Evolutionary conservation across 1,140 invertebrate genomes (phyloP).

Genomic region (Bacillus rossius): DNA sequence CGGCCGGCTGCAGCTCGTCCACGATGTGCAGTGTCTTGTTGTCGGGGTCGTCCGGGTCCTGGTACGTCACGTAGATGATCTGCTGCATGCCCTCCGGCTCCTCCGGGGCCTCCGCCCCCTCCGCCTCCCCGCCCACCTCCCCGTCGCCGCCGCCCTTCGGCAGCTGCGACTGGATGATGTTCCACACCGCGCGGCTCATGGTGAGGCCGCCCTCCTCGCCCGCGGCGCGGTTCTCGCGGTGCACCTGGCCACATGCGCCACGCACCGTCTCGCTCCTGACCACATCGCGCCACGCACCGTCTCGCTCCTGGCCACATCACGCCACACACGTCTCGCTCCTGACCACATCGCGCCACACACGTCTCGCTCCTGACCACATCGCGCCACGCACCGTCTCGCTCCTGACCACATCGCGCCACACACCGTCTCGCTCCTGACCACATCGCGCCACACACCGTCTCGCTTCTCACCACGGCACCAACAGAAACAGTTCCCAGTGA

Average conservation of each 20-base stretch:
- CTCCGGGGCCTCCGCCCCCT: conserved; percentile 5
- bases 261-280: no score
- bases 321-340: no score
- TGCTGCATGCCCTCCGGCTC: conserved; percentile 35
- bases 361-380: no score
- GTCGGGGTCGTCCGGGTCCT: conserved; percentile 42
- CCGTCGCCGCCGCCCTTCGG: conserved; percentile 6
- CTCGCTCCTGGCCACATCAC: no score
- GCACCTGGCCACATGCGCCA: conserved; percentile 3
- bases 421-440: no score
- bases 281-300: no score
- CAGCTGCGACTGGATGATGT: conserved; percentile 22
- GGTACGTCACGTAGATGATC: conserved; percentile 47
- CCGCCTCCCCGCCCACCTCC: background rate
- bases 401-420: no score
- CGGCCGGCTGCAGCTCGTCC: conserved; percentile 23
- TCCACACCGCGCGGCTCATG: conserved; percentile 22
- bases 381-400: no score
- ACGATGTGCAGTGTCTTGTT: conserved; percentile 40
- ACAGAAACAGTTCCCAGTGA: no score
- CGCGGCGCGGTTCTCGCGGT: conserved; percentile 13
- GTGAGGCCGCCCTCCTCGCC: conserved; percentile 1
- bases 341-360: no score
- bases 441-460: no score
- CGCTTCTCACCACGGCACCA: no score